Conservation (phyloP, 2,113 vertebrate species). For the Rhizomys pruinosus region DNA sequence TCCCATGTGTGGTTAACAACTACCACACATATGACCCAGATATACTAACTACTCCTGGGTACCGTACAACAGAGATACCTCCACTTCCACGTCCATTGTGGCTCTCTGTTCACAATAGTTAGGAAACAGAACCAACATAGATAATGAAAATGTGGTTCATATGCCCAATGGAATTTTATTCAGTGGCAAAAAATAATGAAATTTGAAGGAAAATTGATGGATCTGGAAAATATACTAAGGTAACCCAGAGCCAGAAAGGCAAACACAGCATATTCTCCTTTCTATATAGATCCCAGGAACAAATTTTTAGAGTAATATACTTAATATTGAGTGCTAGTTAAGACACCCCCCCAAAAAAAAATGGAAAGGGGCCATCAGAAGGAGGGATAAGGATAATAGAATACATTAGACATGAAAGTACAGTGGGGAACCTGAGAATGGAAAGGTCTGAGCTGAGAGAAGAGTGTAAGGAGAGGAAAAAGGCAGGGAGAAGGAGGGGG, state of each 20-base stretch:
- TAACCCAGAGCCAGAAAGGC: background rate
- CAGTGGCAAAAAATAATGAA: background rate
- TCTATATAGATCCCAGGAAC: background rate
- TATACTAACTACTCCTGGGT: background rate
- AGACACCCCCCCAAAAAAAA: too few species aligned
- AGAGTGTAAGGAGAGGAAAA: background rate
- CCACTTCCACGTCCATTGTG: background rate
- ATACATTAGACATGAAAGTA: background rate
- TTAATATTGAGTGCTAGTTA: background rate
- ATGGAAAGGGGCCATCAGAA: background rate
- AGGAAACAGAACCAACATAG: background rate
- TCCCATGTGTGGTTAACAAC: too few species aligned
- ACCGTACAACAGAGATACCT: background rate
- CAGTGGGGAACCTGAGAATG: background rate
- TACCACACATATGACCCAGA: background rate
- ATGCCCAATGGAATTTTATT: background rate
- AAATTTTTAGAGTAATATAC: background rate
- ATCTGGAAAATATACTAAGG: background rate
- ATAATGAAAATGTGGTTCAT: background rate
- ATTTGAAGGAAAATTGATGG: background rate
- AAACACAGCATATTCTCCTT: background rate
- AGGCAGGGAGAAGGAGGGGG: background rate
- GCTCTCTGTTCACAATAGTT: background rate
- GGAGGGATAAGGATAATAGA: background rate
- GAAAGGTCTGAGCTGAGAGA: background rate